phyloP scores from a whole-genome alignment of 2,797 vertebrate species.

The Lagorchestes hirsutus region DNA sequence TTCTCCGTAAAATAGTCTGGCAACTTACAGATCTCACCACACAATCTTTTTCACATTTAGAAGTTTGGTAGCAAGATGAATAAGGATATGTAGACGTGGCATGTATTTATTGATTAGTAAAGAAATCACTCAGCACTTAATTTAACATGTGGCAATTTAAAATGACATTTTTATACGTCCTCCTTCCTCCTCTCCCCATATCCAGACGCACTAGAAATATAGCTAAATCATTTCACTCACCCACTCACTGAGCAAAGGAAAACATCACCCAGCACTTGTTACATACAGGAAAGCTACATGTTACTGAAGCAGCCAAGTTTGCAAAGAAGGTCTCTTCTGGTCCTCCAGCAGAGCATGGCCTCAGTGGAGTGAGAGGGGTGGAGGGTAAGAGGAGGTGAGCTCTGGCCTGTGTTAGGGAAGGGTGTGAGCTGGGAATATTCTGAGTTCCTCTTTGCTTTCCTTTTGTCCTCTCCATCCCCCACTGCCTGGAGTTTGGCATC shows the following conservation, averaged over 20 bases:
- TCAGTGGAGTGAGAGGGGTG: background rate
- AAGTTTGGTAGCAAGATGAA: slow-evolving; percentile 59
- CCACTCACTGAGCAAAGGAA: slow-evolving; percentile 12
- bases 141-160: slow-evolving; percentile 60
- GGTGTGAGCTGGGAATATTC: background rate
- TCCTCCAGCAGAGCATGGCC: background rate
- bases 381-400: background rate
- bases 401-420: slow-evolving; percentile 15
- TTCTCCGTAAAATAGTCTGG: background rate
- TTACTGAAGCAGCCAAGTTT: background rate
- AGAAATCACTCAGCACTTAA: slow-evolving; percentile 52
- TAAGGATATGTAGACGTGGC: slow-evolving; percentile 59
- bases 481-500: background rate
- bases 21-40: slow-evolving; percentile 3
- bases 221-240: slow-evolving; percentile 56
- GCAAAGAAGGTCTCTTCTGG: background rate
- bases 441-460: background rate
- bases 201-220: slow-evolving; percentile 57
- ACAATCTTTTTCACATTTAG: slow-evolving; percentile 55
- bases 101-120: slow-evolving; percentile 63
- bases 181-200: background rate
- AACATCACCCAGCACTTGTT: background rate
- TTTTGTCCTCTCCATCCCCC: background rate
- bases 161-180: slow-evolving; percentile 51
- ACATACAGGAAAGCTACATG: slow-evolving; percentile 40